Conservation (phyloP, 2,888 invertebrate species). For the Oxytorus armatus region DNA sequence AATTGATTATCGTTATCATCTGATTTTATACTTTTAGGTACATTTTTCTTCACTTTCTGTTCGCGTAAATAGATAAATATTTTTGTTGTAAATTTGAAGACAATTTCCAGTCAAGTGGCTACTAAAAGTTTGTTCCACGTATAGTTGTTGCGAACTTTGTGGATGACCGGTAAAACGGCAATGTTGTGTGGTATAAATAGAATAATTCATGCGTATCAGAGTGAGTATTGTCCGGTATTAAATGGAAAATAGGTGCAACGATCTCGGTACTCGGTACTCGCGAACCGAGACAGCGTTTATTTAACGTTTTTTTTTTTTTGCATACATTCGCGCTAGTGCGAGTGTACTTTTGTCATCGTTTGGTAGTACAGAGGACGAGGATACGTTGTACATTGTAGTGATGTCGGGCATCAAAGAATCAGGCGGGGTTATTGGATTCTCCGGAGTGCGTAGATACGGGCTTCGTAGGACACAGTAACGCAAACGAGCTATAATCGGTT, state of each 20-base stretch:
- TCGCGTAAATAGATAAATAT: no score
- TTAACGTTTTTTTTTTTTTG: slow-evolving; percentile 5
- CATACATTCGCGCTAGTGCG: slow-evolving; percentile 7
- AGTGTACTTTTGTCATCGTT: slow-evolving; percentile 33
- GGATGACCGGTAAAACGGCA: not conserved
- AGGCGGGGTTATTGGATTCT: slow-evolving; percentile 1
- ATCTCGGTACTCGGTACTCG: slow-evolving; percentile 23
- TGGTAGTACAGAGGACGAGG: slow-evolving; percentile 25
- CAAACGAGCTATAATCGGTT: slow-evolving; percentile 72
- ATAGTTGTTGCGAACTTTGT: not conserved
- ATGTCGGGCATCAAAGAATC: slow-evolving; percentile 14
- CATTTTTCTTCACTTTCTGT: no score
- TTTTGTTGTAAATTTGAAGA: no score
- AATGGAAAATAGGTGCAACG: slow-evolving; percentile 55
- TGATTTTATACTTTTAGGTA: no score
- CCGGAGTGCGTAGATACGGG: slow-evolving; percentile 51
- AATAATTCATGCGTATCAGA: slow-evolving; percentile 28
- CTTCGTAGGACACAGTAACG: slow-evolving; percentile 11
- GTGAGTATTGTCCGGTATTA: slow-evolving; percentile 6
- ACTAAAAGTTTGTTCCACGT: not conserved
- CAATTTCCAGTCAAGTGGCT: no score
- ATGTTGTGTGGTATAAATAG: slow-evolving; percentile 25
- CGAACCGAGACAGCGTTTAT: slow-evolving; percentile 2
- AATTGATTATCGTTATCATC: no score
- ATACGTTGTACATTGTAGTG: not conserved